These are phyloP conservation scores for Ophiodon elongatus DNA, from an alignment of 2,113 vertebrate species.

Conservation along the genomic window DNA sequence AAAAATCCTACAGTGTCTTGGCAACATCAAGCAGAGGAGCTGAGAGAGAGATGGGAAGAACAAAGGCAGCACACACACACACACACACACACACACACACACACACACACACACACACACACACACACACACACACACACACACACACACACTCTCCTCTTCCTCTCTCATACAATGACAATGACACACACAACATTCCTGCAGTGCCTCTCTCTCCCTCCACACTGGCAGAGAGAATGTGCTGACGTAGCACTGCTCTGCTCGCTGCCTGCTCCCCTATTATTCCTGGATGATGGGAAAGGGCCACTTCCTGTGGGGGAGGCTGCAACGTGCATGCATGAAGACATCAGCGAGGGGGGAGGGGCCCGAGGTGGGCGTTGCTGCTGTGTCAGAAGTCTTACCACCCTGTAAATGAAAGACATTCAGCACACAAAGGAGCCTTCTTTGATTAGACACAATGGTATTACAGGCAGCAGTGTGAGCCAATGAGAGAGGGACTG, in stretches of 20 bases:
- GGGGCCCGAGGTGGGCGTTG: slow-evolving; percentile 4
- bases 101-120: slow-evolving; percentile 37
- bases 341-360: slow-evolving; percentile 21
- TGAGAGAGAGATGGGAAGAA: slow-evolving; percentile 13
- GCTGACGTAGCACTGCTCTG: slow-evolving; percentile 50
- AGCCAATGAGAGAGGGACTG: slow-evolving; percentile 53
- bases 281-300: slow-evolving; percentile 68
- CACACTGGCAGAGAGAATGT: slow-evolving; percentile 60
- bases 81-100: slow-evolving; percentile 4
- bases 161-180: slow-evolving; percentile 28
- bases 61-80: slow-evolving; percentile 13
- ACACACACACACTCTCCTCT: slow-evolving; percentile 30
- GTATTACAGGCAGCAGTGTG: slow-evolving; percentile 30
- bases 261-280: slow-evolving; percentile 34
- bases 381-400: slow-evolving; percentile 31
- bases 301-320: slow-evolving; percentile 73
- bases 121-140: slow-evolving; percentile 20
- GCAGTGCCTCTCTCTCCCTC: slow-evolving; percentile 41
- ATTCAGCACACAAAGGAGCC: slow-evolving; percentile 36
- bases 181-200: slow-evolving; percentile 69
- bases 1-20: slow-evolving; percentile 4
- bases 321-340: slow-evolving; percentile 32
- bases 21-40: slow-evolving; percentile 5
- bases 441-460: slow-evolving; percentile 35
- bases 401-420: slow-evolving; percentile 17